These are phyloP conservation scores for Nycticebus coucang DNA, from an alignment of 2,113 vertebrate genomes.

Conservation along the genomic window DNA sequence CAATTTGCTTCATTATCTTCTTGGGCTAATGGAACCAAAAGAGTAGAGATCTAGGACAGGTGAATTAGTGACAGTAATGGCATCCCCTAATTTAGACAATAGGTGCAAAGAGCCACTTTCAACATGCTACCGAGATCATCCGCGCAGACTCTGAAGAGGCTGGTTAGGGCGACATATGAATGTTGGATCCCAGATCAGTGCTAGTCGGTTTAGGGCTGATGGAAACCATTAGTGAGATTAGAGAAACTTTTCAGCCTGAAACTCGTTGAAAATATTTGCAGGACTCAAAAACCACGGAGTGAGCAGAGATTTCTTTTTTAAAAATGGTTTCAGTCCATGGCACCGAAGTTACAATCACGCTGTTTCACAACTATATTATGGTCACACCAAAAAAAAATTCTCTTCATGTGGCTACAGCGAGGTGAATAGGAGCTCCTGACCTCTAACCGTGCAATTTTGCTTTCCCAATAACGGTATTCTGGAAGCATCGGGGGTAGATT, in stretches of 20 bases:
- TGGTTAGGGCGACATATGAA: background rate
- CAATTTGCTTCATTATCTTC: constrained; percentile 32
- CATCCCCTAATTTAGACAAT: background rate
- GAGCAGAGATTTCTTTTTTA: constrained; percentile 62
- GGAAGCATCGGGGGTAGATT: constrained; percentile 33
- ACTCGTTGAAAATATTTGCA: constrained; percentile 52
- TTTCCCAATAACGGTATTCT: constrained; percentile 45
- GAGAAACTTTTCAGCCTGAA: constrained; percentile 22
- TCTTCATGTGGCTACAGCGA: constrained; percentile 53
- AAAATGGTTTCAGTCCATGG: constrained; percentile 48
- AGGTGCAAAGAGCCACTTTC: background rate
- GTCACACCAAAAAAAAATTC: constrained; percentile 59
- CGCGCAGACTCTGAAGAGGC: background rate
- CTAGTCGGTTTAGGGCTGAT: constrained; percentile 7
- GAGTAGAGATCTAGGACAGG: background rate
- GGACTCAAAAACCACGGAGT: constrained; percentile 45
- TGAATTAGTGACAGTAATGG: background rate
- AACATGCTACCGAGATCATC: background rate
- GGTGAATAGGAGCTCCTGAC: constrained; percentile 53
- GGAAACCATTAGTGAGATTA: constrained; percentile 41
- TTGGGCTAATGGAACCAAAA: background rate
- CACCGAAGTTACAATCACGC: constrained; percentile 48
- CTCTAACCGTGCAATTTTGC: constrained; percentile 60
- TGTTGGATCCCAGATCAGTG: constrained; percentile 29
- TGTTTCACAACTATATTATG: constrained; percentile 32